Percentiles rank a stretch among this genome's conserved stretches.
phyloP scores from a whole-genome alignment of 35 echinoderm and acorn worm species.

The Strongylocentrotus purpuratus region DNA sequence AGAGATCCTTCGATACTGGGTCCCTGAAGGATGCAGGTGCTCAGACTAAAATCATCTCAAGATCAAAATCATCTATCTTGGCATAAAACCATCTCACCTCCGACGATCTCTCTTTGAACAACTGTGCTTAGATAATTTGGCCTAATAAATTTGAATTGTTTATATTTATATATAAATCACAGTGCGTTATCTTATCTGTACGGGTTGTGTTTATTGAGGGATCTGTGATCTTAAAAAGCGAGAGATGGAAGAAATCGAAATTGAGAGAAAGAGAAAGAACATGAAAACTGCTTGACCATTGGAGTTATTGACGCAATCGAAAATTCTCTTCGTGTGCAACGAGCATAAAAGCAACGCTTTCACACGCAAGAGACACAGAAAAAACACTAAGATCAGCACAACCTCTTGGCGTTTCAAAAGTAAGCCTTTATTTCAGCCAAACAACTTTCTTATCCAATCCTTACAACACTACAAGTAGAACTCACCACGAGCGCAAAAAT shows the following conservation, averaged over 20 bases:
- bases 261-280: neutral
- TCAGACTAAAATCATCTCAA: neutral
- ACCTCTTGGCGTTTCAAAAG: neutral
- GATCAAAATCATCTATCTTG: no score
- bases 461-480: neutral
- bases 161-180: no score
- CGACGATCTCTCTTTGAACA: no score
- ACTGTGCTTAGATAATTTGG: no score
- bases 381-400: neutral
- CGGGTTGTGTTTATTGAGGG: neutral
- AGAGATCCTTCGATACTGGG: neutral
- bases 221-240: neutral
- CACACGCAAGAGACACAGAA: neutral
- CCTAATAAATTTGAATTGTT: no score
- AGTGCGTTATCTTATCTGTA: no score
- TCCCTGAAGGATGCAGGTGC: neutral
- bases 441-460: neutral
- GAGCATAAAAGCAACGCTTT: neutral
- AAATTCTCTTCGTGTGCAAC: neutral
- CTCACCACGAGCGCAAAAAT: neutral
- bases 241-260: neutral
- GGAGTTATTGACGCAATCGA: no score
- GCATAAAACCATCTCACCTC: no score
- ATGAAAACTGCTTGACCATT: no score
- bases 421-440: conserved; percentile 17